phyloP scores from a whole-genome alignment of 2,797 vertebrate species.

The Acrossocheilus fasciatus region DNA sequence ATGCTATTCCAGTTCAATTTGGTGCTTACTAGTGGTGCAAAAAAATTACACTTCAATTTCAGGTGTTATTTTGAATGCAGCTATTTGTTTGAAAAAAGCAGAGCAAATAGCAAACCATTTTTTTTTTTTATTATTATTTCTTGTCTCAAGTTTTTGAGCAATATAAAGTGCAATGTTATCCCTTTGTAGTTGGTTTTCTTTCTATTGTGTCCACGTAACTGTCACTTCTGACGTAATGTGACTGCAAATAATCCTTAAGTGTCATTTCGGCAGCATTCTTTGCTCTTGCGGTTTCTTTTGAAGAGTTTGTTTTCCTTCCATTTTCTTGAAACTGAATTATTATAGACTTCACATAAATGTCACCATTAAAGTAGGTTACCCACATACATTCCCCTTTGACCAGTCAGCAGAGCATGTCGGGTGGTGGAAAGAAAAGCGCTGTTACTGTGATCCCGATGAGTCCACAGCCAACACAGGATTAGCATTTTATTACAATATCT shows the following conservation, averaged over 20 bases:
- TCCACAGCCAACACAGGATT: constrained; percentile 23
- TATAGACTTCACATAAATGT: constrained; percentile 67
- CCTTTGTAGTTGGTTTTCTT: constrained; percentile 28
- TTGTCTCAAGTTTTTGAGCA: background rate
- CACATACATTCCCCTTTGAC: constrained; percentile 61
- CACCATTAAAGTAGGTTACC: constrained; percentile 64
- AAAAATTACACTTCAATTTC: background rate
- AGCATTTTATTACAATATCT: constrained; percentile 14
- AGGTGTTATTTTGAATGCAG: constrained; percentile 57
- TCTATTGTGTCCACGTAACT: constrained; percentile 60
- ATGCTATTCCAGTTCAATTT: background rate
- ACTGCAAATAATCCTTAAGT: constrained; percentile 66
- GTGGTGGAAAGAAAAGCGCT: constrained; percentile 62
- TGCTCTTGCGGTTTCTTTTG: constrained; percentile 69
- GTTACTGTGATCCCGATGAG: constrained; percentile 33
- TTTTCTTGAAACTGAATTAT: constrained; percentile 65
- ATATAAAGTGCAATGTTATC: constrained; percentile 28
- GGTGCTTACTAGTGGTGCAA: background rate
- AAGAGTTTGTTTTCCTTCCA: constrained; percentile 69
- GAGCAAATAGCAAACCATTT: constrained; percentile 57
- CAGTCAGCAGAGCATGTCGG: constrained; percentile 66
- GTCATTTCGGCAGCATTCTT: constrained; percentile 65
- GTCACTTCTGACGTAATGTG: constrained; percentile 65
- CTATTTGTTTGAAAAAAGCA: constrained; percentile 48
- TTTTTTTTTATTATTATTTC: background rate